Base-by-base conservation (phyloP, 1,140 invertebrate species). In the Alviniconcha marisindica region DNA sequence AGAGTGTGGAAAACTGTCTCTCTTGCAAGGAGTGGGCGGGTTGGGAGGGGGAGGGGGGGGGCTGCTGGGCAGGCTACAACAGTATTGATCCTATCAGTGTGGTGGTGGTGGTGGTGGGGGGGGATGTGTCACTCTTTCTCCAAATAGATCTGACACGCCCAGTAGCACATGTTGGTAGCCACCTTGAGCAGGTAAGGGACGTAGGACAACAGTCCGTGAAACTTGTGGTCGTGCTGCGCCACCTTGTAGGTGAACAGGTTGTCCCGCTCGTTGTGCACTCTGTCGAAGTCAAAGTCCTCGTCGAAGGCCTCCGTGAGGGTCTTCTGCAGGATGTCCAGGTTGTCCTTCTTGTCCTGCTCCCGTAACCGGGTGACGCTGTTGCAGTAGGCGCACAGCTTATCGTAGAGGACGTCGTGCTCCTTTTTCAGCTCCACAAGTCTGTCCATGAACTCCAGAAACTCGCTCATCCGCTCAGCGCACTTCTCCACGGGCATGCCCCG, bases 81-180 rank as follows among this genome's bases (percentile, higher is more conserved):
- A n/a, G n/a, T n/a, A n/a, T n/a, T n/a, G n/a, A n/a, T n/a, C n/a
- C n/a, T n/a, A n/a, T n/a, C n/a, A n/a, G n/a, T n/a, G n/a, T n/a
- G n/a, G n/a, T n/a, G n/a, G n/a, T n/a, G n/a, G n/a, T n/a, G n/a
- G n/a, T n/a, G n/a, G n/a, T n/a, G n/a, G n/a, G n/a, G n/a, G n/a
- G n/a, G n/a, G n/a, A n/a, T n/a, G n/a, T n/a, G n/a, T 87, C 77
- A 91, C 82, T 89, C 90, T 54, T 91, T 91, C 77, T 90, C 90
- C 80, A 91, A 76, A 69, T 86, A 83, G 5, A 91, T 82, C 82
- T 90, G 90, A 77, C 71, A 81, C 12, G 77, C 82, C 82, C 87
- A 88, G 77, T 88, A 90, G 79, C 88, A 89, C n/a, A 91, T 36
- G 33, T 87, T 87, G 3, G 79, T 86, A 33, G 87, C 81, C 51